phyloP scores from a whole-genome alignment of 2,113 vertebrate genomes.

The Clarias gariepinus region DNA sequence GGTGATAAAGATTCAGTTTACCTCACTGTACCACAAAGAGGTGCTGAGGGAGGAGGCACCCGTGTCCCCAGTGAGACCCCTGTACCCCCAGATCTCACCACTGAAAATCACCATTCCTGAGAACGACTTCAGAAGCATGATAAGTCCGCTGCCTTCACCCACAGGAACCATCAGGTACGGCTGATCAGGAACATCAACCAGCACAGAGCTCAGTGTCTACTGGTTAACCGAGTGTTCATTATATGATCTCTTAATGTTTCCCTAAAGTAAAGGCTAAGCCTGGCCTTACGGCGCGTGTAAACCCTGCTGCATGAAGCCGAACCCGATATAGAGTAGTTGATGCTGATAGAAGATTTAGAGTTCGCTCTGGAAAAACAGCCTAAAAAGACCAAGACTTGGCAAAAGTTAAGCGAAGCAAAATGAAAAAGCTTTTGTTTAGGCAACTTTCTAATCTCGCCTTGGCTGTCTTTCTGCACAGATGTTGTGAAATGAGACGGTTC shows the following conservation, averaged over 20 bases:
- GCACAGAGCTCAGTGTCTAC: background rate
- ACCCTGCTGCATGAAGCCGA: too few relatives aligned
- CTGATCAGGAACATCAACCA: background rate
- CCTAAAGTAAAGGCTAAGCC: background rate
- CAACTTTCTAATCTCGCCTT: background rate
- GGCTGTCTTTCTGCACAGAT: background rate
- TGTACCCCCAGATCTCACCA: constrained; percentile 92
- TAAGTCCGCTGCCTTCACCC: constrained; percentile 91
- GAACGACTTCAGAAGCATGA: constrained; percentile 85
- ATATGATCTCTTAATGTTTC: constrained; percentile 2
- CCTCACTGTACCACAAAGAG: constrained; percentile 81
- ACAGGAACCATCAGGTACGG: constrained; percentile 95
- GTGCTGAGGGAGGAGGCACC: constrained; percentile 78
- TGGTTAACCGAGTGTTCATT: background rate
- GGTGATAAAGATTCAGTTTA: constrained; percentile 95
- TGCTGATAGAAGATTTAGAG: background rate
- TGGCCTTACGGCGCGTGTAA: too few relatives aligned
- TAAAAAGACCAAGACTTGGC: background rate
- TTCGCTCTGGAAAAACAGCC: background rate
- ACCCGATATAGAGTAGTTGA: background rate
- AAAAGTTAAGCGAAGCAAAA: background rate
- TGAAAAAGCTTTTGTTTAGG: background rate
- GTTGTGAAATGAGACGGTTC: background rate
- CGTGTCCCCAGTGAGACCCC: constrained; percentile 79
- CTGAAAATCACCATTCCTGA: constrained; percentile 98